Evolutionary conservation across 2,797 vertebrate genomes (phyloP).

Genomic region (Chromis chromis): DNA sequence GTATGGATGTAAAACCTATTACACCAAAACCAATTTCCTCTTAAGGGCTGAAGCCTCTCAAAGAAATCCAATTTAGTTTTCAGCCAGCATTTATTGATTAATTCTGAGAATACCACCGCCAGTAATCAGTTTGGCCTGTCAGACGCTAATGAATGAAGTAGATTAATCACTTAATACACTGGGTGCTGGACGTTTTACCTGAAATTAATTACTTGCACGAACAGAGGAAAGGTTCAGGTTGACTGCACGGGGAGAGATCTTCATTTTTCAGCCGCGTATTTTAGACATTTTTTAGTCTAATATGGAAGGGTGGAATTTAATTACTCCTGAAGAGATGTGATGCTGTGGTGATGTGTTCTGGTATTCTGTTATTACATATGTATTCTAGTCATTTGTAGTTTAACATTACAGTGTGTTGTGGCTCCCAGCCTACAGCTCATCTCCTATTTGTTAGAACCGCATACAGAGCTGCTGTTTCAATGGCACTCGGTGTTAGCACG

Average conservation of each 20-base stretch:
- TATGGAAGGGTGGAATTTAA: background rate
- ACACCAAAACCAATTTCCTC: slow-evolving; percentile 18
- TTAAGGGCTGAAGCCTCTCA: slow-evolving; percentile 4
- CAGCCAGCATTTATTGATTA: slow-evolving; percentile 38
- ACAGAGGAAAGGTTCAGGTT: background rate
- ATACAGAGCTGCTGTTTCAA: background rate
- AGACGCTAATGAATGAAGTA: slow-evolving; percentile 14
- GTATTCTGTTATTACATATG: background rate
- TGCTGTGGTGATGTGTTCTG: too few relatives aligned
- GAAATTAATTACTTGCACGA: slow-evolving; percentile 14
- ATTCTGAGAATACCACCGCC: slow-evolving; percentile 13
- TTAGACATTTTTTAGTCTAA: background rate
- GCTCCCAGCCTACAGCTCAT: too few relatives aligned
- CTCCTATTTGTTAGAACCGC: background rate
- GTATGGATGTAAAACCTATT: background rate
- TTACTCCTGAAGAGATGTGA: background rate
- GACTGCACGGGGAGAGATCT: background rate
- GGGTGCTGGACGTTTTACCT: background rate
- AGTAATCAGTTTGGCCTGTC: slow-evolving; percentile 37
- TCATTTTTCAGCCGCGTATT: background rate
- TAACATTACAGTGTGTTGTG: background rate
- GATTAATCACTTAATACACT: slow-evolving; percentile 50
- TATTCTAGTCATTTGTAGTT: background rate
- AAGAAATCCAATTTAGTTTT: slow-evolving; percentile 31
- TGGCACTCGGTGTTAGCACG: too few relatives aligned